These are phyloP conservation scores for Arrhamphus sclerolepis DNA, from an alignment of 2,797 vertebrate genomes.

Conservation along the genomic window DNA sequence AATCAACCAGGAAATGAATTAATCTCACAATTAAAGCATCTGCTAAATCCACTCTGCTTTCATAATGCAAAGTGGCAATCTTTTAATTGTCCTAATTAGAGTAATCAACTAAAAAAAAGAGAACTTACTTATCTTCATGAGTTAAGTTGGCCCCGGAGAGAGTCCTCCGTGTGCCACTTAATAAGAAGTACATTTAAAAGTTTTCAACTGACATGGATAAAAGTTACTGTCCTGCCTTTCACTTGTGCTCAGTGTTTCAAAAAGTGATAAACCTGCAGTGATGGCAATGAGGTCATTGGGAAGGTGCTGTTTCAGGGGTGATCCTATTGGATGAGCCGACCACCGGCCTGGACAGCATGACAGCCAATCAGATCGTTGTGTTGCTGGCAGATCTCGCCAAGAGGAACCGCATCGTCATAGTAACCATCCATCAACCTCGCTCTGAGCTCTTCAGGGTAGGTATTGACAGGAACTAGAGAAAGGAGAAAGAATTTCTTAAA, in stretches of 20 bases:
- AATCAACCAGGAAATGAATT: constrained; percentile 88
- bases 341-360: constrained; percentile 95
- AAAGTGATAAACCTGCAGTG: constrained; percentile 12
- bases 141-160: constrained; percentile 64
- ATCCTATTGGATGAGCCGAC: constrained; percentile 96
- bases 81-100: constrained; percentile 84
- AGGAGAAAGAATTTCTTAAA: neutral
- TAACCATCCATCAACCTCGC: constrained; percentile 96
- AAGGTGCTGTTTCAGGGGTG: constrained; percentile 80
- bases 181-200: constrained; percentile 67
- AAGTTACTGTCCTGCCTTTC: constrained; percentile 49
- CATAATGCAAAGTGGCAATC: constrained; percentile 80
- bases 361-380: constrained; percentile 91
- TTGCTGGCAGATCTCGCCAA: constrained; percentile 88
- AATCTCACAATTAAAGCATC: constrained; percentile 84
- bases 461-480: neutral
- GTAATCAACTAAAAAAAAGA: constrained; percentile 72
- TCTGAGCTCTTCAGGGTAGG: constrained; percentile 94
- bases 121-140: constrained; percentile 72
- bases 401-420: constrained; percentile 89
- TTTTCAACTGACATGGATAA: constrained; percentile 50
- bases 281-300: constrained; percentile 31
- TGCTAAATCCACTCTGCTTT: constrained; percentile 81
- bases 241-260: constrained; percentile 27
- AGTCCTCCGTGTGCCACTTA: constrained; percentile 61